Evolutionary conservation across 2,888 invertebrate genomes (phyloP).

Genomic region (Norana najaformis): DNA sequence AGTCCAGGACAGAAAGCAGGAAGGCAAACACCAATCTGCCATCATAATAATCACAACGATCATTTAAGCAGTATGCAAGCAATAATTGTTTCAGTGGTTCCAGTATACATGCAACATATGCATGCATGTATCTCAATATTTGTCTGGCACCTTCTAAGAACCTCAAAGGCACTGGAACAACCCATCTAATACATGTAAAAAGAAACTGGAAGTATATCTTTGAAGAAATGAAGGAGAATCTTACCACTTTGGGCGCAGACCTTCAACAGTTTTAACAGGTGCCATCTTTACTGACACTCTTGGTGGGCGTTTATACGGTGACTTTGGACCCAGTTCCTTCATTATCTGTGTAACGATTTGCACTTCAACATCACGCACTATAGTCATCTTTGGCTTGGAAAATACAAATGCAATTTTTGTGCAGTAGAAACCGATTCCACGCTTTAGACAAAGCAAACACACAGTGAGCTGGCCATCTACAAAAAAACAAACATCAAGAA

Average conservation of each 20-base stretch:
- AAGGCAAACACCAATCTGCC: too few species aligned
- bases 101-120: not conserved
- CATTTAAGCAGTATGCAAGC: too few species aligned
- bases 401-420: slow-evolving; percentile 48
- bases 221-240: not conserved
- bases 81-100: too few species aligned
- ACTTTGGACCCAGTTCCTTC: slow-evolving; percentile 46
- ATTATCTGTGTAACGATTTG: slow-evolving; percentile 44
- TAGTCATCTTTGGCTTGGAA: slow-evolving; percentile 39
- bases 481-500: not conserved
- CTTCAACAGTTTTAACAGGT: slow-evolving; percentile 45
- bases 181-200: not conserved
- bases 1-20: too few species aligned
- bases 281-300: slow-evolving; percentile 40
- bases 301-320: slow-evolving; percentile 46
- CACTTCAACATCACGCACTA: slow-evolving; percentile 48
- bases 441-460: slow-evolving; percentile 2
- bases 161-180: not conserved
- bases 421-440: not conserved
- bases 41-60: too few species aligned
- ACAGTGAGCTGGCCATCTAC: not conserved
- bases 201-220: too few species aligned
- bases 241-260: slow-evolving; percentile 48
- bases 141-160: too few species aligned
- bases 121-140: too few species aligned